A percentile compares a stretch with the other conserved stretches of the same genome.
Conservation (phyloP, 1,140 invertebrate genomes). For the Linepithema humile region DNA sequence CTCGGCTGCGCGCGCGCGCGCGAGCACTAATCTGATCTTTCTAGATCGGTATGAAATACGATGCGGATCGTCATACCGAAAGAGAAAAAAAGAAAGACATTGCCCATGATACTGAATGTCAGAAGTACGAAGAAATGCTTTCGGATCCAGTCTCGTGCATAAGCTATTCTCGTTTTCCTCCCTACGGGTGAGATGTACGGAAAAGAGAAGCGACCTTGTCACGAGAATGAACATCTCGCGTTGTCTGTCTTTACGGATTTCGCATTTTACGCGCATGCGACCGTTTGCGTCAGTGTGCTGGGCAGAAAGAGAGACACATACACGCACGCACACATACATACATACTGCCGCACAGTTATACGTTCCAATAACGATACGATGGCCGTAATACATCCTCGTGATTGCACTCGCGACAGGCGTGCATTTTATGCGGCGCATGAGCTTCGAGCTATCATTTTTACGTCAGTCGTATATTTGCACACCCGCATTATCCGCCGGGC, state of each 20-base stretch:
- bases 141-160: too few species aligned
- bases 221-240: too few species aligned
- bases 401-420: constrained; percentile 41
- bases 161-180: constrained; percentile 16
- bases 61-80: not conserved
- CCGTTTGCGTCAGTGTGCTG: too few species aligned
- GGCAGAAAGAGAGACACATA: too few species aligned
- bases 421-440: constrained; percentile 50
- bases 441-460: constrained; percentile 55
- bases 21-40: constrained; percentile 1
- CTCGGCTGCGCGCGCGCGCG: not conserved
- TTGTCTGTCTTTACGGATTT: not conserved
- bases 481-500: constrained; percentile 49
- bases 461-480: constrained; percentile 56
- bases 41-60: not conserved
- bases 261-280: not conserved
- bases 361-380: constrained; percentile 52
- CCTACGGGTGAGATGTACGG: not conserved
- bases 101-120: not conserved
- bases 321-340: not conserved
- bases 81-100: not conserved
- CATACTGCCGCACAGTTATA: constrained; percentile 18
- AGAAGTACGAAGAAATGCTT: constrained; percentile 7
- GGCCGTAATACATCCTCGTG: constrained; percentile 52
- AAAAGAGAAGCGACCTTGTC: constrained; percentile 8